phyloP scores from a whole-genome alignment of 1,140 invertebrate species.

The Coenobita brevimanus region DNA sequence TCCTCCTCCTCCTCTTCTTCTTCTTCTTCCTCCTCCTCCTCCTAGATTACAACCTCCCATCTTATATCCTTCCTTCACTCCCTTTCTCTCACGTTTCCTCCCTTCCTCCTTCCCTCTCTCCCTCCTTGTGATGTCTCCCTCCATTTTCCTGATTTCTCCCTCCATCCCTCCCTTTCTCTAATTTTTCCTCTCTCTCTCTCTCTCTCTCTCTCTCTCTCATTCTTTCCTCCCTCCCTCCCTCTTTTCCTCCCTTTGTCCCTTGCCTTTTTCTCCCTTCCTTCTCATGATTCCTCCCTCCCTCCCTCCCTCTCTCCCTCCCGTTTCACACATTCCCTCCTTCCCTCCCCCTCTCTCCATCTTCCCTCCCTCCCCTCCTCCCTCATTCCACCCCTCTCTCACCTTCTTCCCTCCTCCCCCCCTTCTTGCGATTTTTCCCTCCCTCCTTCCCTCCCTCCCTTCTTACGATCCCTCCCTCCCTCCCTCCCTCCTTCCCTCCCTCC shows the following conservation, averaged over 20 bases:
- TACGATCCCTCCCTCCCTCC: constrained; percentile 11
- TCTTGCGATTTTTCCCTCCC: neutral
- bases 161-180: neutral
- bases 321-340: neutral
- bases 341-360: neutral
- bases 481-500: too few relatives aligned
- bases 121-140: neutral
- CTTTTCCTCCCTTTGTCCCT: neutral
- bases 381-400: neutral
- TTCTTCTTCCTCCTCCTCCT: neutral
- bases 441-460: neutral
- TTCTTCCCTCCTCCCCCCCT: neutral
- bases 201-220: neutral
- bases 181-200: neutral
- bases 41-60: too few relatives aligned
- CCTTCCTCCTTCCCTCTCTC: neutral
- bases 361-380: neutral
- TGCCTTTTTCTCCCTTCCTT: neutral
- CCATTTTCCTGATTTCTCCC: neutral
- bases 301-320: neutral
- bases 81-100: neutral
- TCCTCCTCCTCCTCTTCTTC: neutral
- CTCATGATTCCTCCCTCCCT: neutral
- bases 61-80: neutral
- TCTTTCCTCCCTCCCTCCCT: neutral